Conservation (phyloP, 2,888 invertebrate species). For the Nomada ferruginata region DNA sequence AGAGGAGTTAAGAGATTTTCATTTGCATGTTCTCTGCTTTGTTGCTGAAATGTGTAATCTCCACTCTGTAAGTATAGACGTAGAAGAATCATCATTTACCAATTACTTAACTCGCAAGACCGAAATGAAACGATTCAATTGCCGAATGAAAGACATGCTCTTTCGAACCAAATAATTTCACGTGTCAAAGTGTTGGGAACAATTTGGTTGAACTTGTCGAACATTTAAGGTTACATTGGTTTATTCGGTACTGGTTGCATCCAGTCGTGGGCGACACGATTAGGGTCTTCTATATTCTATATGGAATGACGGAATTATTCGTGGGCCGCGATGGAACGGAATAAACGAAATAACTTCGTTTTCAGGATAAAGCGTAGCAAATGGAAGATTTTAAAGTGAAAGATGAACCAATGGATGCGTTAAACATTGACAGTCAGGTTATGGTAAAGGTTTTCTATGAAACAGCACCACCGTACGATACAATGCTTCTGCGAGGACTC, state of each 20-base stretch:
- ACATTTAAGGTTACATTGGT: slow-evolving; percentile 64
- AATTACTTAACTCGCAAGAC: slow-evolving; percentile 11
- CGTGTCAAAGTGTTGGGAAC: not conserved
- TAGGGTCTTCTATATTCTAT: slow-evolving; percentile 34
- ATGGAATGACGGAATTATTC: slow-evolving; percentile 35
- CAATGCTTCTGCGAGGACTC: slow-evolving; percentile 62
- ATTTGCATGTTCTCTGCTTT: slow-evolving; percentile 42
- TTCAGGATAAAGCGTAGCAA: slow-evolving; percentile 71
- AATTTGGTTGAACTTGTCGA: slow-evolving; percentile 3
- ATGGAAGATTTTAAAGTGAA: slow-evolving; percentile 77
- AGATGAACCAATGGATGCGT: slow-evolving; percentile 78
- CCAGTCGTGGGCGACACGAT: slow-evolving; percentile 52
- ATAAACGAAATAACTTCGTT: slow-evolving; percentile 60
- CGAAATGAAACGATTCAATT: slow-evolving; percentile 26
- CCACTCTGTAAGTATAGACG: slow-evolving; percentile 61
- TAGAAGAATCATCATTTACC: slow-evolving; percentile 11
- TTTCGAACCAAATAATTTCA: slow-evolving; percentile 9
- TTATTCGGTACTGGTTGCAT: slow-evolving; percentile 40
- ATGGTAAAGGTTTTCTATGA: slow-evolving; percentile 79
- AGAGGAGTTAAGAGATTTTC: slow-evolving; percentile 15
- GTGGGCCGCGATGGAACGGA: slow-evolving; percentile 15
- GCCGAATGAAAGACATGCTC: slow-evolving; percentile 7
- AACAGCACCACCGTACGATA: slow-evolving; percentile 68
- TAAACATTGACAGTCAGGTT: slow-evolving; percentile 79
- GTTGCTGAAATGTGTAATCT: slow-evolving; percentile 66